These are phyloP conservation scores for Cavia aperea DNA, from an alignment of 2,113 vertebrate species.

Conservation along the genomic window DNA sequence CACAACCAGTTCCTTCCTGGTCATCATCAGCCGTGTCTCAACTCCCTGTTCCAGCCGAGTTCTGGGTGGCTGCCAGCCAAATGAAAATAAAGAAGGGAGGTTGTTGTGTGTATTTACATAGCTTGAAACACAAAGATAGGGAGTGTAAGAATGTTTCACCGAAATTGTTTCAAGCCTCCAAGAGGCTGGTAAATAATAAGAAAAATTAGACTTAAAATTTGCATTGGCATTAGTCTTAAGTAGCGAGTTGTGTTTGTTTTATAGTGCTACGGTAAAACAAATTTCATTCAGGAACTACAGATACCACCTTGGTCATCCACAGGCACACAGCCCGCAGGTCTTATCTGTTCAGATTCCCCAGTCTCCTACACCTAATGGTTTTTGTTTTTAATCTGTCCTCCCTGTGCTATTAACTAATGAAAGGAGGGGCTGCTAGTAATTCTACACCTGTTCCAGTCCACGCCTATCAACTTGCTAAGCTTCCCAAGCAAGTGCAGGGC, in stretches of 20 bases:
- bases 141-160: background rate
- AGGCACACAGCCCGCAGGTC: background rate
- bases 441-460: slow-evolving; percentile 86
- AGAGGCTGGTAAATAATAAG: background rate
- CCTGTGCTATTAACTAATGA: slow-evolving; percentile 65
- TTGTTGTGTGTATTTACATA: background rate
- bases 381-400: slow-evolving; percentile 60
- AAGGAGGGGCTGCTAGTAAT: slow-evolving; percentile 85
- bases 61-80: slow-evolving; percentile 27
- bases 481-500: slow-evolving; percentile 80
- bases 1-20: slow-evolving; percentile 53
- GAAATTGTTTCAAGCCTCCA: background rate
- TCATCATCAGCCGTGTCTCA: background rate
- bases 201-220: background rate
- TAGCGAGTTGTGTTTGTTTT: background rate
- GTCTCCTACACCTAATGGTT: slow-evolving; percentile 47
- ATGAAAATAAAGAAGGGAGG: slow-evolving; percentile 9
- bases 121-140: background rate
- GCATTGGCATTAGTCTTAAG: background rate
- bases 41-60: slow-evolving; percentile 31
- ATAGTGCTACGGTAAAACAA: background rate
- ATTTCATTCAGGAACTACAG: background rate
- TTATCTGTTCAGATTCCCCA: slow-evolving; percentile 42
- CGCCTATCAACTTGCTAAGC: slow-evolving; percentile 82
- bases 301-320: background rate